Conservation (phyloP, 2,113 vertebrate species). For the Piaya cayana region DNA sequence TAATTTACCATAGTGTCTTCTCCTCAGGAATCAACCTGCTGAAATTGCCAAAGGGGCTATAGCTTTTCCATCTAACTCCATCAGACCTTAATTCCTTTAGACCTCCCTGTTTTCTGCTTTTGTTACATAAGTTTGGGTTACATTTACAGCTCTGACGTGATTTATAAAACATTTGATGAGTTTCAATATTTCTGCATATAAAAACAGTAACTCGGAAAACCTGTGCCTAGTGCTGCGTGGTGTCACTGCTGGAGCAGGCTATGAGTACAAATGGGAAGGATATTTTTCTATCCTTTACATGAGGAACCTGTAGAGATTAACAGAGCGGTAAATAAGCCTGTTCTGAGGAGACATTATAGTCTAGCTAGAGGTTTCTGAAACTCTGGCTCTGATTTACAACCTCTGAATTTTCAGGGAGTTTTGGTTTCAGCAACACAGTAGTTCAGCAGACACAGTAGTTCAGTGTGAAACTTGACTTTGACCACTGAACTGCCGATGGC, state of each 20-base stretch:
- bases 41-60: not conserved
- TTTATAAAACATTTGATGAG: not conserved
- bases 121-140: not conserved
- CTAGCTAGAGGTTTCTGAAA: conserved; percentile 6
- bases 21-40: not conserved
- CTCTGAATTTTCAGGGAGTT: not conserved
- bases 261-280: not conserved
- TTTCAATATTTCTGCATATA: not conserved
- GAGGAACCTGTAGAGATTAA: not conserved
- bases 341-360: not conserved
- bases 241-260: not conserved
- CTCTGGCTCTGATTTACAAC: not conserved
- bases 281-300: not conserved
- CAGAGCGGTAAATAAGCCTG: conserved; percentile 6
- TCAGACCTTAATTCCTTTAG: not conserved
- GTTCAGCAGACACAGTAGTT: not conserved
- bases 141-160: not conserved
- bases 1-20: not conserved
- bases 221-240: not conserved
- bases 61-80: not conserved
- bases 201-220: not conserved
- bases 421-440: not conserved
- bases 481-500: not conserved
- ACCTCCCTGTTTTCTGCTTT: not conserved
- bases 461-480: not conserved